A percentile compares a stretch with the other conserved stretches of the same genome.
These are phyloP conservation scores for Albula goreensis DNA, from an alignment of 2,113 vertebrate species.

Conservation along the genomic window DNA sequence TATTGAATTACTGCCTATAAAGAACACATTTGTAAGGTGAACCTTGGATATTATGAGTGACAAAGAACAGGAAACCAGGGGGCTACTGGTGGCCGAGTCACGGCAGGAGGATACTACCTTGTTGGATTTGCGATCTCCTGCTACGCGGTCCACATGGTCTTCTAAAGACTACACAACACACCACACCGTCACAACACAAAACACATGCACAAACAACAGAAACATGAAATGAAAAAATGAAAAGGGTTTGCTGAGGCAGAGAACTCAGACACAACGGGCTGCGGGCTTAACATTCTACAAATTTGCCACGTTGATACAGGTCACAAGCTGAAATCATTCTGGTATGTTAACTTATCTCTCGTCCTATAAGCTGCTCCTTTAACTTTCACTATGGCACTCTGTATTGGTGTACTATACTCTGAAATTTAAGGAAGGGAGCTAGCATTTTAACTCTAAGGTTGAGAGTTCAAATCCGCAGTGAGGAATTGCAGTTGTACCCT, in stretches of 20 bases:
- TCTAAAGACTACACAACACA: slow-evolving; percentile 89
- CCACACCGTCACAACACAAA: slow-evolving; percentile 61
- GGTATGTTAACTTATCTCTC: slow-evolving; percentile 11
- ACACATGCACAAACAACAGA: slow-evolving; percentile 86
- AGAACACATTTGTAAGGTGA: neutral
- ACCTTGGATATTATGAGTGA: slow-evolving; percentile 33
- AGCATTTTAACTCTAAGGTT: neutral
- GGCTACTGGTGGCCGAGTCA: slow-evolving; percentile 54
- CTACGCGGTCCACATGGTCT: slow-evolving; percentile 89
- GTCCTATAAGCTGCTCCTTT: neutral
- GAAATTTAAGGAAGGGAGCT: neutral
- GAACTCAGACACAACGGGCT: slow-evolving; percentile 33
- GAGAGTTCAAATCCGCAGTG: neutral
- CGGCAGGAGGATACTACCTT: slow-evolving; percentile 88
- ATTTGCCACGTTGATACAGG: neutral
- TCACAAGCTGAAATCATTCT: neutral
- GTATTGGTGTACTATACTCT: neutral
- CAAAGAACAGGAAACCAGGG: slow-evolving; percentile 41
- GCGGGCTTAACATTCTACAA: neutral
- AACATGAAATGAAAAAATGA: slow-evolving; percentile 75
- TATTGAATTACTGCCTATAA: neutral
- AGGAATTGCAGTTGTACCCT: neutral
- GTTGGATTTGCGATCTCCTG: slow-evolving; percentile 81
- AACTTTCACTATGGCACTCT: neutral
- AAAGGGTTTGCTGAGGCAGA: slow-evolving; percentile 52